Percentiles rank a stretch among this genome's conserved stretches.
Evolutionary conservation across 2,113 vertebrate genomes (phyloP).

Genomic region (Sceloporus undulatus): DNA sequence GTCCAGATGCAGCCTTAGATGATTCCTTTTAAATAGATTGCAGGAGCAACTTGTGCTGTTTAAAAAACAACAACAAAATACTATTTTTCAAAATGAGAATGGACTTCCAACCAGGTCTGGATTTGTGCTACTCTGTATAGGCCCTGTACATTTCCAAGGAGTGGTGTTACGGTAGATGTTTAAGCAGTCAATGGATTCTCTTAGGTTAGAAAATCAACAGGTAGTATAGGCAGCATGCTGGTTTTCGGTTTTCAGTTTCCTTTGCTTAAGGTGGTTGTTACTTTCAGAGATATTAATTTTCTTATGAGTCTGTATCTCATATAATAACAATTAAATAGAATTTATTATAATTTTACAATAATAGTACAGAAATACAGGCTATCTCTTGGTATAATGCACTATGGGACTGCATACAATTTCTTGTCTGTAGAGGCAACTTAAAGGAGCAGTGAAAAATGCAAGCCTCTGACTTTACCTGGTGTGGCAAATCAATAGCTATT

Average conservation of each 20-base stretch:
- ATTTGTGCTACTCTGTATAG: too few species aligned
- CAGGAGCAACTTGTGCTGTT: too few species aligned
- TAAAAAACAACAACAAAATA: too few species aligned
- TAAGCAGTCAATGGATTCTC: neutral
- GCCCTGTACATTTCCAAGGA: too few species aligned
- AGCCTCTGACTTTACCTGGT: constrained; percentile 75
- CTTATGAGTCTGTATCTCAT: constrained; percentile 15
- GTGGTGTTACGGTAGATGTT: neutral
- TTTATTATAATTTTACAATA: constrained; percentile 53
- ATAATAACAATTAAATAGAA: neutral
- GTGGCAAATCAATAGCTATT: constrained; percentile 78
- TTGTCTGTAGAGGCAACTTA: constrained; percentile 32
- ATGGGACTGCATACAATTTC: constrained; percentile 48
- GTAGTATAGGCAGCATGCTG: neutral
- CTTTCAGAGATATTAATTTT: constrained; percentile 6
- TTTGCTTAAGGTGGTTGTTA: neutral
- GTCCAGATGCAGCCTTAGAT: too few species aligned
- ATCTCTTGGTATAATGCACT: constrained; percentile 27
- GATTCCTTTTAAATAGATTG: too few species aligned
- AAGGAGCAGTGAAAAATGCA: constrained; percentile 49
- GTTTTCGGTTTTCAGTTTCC: constrained; percentile 9
- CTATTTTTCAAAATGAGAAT: too few species aligned
- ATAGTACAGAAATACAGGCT: constrained; percentile 26
- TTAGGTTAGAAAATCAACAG: neutral
- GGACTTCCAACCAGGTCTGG: too few species aligned